These are phyloP conservation scores for Orthosia gracilis DNA, from an alignment of 2,888 invertebrate species.

Conservation along the genomic window DNA sequence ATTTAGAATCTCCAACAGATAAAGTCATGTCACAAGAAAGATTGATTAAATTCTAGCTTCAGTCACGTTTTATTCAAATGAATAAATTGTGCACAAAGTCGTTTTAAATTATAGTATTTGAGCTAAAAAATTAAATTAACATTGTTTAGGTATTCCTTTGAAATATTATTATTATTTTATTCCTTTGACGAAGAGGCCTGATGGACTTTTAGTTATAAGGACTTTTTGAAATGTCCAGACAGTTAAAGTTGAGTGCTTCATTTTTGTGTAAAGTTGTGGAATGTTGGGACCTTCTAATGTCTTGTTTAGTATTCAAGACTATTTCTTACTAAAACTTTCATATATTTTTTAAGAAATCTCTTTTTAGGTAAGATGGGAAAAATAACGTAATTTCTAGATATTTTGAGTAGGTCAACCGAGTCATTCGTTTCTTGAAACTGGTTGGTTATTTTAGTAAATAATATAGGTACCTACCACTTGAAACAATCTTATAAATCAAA, in stretches of 20 bases:
- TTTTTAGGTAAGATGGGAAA: background rate
- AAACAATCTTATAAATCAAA: too few species aligned
- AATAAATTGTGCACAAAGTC: background rate
- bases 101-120: background rate
- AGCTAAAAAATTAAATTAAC: background rate
- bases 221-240: background rate
- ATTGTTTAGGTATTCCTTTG: too few species aligned
- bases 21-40: background rate
- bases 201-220: background rate
- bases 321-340: background rate
- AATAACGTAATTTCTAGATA: too few species aligned
- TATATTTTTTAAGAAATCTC: background rate
- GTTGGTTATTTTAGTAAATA: too few species aligned
- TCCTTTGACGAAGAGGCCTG: background rate
- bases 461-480: too few species aligned
- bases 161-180: background rate
- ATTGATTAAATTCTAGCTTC: background rate
- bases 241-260: background rate
- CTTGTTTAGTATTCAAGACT: conserved; percentile 19
- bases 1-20: too few species aligned
- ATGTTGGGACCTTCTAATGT: background rate
- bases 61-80: background rate
- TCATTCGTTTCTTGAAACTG: too few species aligned
- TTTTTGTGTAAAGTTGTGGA: background rate
- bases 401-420: too few species aligned